Evolutionary conservation across 2,113 vertebrate genomes (phyloP).

Genomic region (Callorhinus ursinus): DNA sequence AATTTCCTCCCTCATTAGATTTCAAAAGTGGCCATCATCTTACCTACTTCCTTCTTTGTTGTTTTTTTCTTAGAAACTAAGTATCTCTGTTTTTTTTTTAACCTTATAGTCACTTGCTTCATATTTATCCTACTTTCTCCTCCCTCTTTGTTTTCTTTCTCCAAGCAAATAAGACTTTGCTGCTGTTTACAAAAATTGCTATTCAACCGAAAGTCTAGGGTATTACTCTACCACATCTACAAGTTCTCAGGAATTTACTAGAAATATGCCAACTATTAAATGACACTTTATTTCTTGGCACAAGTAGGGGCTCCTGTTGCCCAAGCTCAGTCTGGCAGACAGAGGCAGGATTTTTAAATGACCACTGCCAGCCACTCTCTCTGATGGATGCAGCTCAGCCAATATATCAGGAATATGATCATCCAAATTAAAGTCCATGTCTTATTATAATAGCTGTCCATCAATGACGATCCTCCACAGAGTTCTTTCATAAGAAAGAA

Average conservation of each 20-base stretch:
- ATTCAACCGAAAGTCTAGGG: slow-evolving; percentile 39
- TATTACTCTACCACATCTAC: slow-evolving; percentile 56
- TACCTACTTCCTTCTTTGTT: neutral
- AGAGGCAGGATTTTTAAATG: slow-evolving; percentile 70
- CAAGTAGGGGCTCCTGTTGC: slow-evolving; percentile 37
- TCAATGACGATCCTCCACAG: slow-evolving; percentile 27
- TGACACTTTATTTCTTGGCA: slow-evolving; percentile 72
- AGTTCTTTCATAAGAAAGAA: slow-evolving; percentile 40
- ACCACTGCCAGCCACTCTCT: slow-evolving; percentile 60
- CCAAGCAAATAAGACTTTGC: neutral
- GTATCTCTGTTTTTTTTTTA: neutral
- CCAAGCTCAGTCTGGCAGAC: slow-evolving; percentile 60
- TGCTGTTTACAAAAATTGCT: neutral
- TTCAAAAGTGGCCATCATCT: neutral
- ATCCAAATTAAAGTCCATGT: slow-evolving; percentile 75
- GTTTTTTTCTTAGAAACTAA: neutral
- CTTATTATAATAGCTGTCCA: slow-evolving; percentile 55
- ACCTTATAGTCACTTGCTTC: neutral
- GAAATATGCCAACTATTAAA: slow-evolving; percentile 78
- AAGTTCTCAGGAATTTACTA: slow-evolving; percentile 73
- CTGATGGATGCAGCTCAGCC: slow-evolving; percentile 41
- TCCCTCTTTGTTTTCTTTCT: neutral
- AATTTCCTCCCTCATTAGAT: neutral
- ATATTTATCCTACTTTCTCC: neutral
- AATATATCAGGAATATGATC: slow-evolving; percentile 1